Conservation (phyloP, 2,797 vertebrate species). For the Rhinella marina region DNA sequence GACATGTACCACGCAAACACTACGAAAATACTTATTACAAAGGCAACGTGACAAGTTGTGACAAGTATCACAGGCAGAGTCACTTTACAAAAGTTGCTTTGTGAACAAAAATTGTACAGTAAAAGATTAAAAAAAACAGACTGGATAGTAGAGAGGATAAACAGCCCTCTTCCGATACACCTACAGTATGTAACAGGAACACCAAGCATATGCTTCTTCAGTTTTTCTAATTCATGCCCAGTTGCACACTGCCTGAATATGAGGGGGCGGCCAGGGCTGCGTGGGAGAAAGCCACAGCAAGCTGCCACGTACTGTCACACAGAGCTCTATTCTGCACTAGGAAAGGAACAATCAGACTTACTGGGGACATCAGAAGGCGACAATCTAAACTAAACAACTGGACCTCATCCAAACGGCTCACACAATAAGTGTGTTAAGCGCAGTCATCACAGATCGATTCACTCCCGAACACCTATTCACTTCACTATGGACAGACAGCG, state of each 20-base stretch:
- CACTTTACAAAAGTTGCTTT: constrained; percentile 41
- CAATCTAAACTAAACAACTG: constrained; percentile 27
- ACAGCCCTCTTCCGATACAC: constrained; percentile 61
- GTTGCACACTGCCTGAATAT: constrained; percentile 64
- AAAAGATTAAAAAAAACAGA: constrained; percentile 4
- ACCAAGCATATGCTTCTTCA: constrained; percentile 63
- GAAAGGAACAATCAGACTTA: constrained; percentile 61
- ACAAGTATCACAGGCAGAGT: constrained; percentile 33
- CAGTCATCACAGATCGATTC: not conserved
- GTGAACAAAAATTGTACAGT: constrained; percentile 22
- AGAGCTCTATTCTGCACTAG: constrained; percentile 51
- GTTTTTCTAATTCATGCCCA: constrained; percentile 66
- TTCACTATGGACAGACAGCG: not conserved
- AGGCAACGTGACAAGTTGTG: constrained; percentile 38
- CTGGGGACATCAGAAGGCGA: constrained; percentile 57
- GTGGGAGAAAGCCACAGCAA: constrained; percentile 70
- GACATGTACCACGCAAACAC: constrained; percentile 26
- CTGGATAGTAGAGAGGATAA: constrained; percentile 37
- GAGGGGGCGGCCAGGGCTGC: constrained; percentile 63
- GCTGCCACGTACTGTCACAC: constrained; percentile 56
- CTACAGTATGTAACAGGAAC: constrained; percentile 64
- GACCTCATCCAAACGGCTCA: constrained; percentile 21
- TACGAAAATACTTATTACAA: constrained; percentile 36
- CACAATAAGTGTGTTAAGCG: not conserved
- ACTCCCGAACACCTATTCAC: not conserved